Percentiles rank a stretch among this genome's conserved stretches.
These are phyloP conservation scores for Leucoraja erinaceus DNA, from an alignment of 2,113 vertebrate genomes.

Conservation along the genomic window DNA sequence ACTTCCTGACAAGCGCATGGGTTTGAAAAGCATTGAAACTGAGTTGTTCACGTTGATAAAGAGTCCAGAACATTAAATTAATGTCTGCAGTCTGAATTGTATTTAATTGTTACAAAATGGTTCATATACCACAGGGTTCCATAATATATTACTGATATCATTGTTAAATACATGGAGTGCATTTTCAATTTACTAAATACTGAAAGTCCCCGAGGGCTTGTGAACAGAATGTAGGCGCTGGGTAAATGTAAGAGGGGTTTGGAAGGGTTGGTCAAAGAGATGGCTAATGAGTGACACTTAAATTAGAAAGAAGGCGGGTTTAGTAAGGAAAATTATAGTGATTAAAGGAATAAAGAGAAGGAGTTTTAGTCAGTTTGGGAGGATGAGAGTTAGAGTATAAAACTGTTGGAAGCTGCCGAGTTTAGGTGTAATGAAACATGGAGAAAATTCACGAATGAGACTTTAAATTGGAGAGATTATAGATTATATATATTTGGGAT, in stretches of 20 bases:
- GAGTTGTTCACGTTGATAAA: background rate
- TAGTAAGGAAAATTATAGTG: background rate
- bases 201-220: background rate
- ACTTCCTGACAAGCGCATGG: background rate
- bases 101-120: background rate
- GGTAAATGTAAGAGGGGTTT: background rate
- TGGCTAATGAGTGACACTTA: background rate
- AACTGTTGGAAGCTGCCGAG: background rate
- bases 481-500: background rate
- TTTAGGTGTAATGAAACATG: background rate
- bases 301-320: background rate
- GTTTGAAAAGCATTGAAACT: background rate
- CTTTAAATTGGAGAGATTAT: background rate
- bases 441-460: background rate
- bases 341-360: background rate
- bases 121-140: background rate
- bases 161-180: background rate
- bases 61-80: background rate
- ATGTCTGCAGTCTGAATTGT: background rate
- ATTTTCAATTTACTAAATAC: background rate
- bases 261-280: background rate
- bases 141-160: background rate
- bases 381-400: background rate
- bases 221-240: background rate
- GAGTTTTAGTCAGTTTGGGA: background rate